Evolutionary conservation across 2,113 vertebrate species (phyloP).

Genomic region (Pseudorectes ferrugineus): DNA sequence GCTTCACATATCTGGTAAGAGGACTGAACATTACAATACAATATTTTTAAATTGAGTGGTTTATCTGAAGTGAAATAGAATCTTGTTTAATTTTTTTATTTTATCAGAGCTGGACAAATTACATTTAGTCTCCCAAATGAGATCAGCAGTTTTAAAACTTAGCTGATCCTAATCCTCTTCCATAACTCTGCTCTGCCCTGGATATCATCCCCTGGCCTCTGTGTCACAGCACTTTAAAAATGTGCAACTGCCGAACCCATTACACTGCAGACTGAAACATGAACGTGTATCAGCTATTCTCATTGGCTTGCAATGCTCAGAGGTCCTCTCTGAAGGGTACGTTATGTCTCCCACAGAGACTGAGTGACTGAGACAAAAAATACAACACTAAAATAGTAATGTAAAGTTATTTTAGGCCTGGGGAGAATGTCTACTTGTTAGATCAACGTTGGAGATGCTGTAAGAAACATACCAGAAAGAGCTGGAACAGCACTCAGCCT

Average conservation of each 20-base stretch:
- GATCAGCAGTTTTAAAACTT: neutral
- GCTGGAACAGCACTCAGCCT: conserved; percentile 23
- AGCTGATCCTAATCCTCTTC: neutral
- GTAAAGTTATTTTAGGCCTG: neutral
- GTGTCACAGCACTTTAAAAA: neutral
- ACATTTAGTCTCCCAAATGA: neutral
- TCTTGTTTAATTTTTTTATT: neutral
- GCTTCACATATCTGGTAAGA: neutral
- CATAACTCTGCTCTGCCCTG: neutral
- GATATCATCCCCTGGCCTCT: neutral
- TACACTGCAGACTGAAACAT: neutral
- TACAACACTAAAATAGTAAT: neutral
- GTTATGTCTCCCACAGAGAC: neutral
- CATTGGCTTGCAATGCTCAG: neutral
- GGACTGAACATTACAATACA: neutral
- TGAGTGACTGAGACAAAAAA: neutral
- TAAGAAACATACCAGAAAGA: conserved; percentile 28
- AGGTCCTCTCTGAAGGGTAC: neutral
- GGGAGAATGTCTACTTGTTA: neutral
- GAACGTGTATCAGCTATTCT: neutral
- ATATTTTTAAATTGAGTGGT: neutral
- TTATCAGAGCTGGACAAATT: neutral
- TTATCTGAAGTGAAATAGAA: neutral
- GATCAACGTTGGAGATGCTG: neutral
- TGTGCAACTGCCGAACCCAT: neutral